These are phyloP conservation scores for Lagopus leucura DNA, from an alignment of 2,113 vertebrate species.

Conservation along the genomic window DNA sequence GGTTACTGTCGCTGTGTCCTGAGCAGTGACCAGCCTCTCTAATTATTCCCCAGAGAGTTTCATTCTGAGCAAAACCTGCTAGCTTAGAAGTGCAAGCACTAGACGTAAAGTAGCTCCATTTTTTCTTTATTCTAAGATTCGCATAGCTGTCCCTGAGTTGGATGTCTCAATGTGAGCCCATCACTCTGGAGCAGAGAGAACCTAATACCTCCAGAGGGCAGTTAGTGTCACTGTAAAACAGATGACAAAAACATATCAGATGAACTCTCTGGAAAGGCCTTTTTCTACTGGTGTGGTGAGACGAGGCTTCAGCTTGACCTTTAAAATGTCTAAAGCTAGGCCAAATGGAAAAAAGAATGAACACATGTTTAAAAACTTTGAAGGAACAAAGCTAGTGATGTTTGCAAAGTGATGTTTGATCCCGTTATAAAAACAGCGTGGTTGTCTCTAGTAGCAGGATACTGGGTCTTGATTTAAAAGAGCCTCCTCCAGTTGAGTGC, in stretches of 20 bases:
- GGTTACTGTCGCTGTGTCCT: neutral
- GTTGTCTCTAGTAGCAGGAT: neutral
- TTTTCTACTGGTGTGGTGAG: neutral
- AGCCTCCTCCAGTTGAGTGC: neutral
- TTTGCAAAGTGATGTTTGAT: neutral
- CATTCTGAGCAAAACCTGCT: neutral
- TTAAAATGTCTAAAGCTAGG: neutral
- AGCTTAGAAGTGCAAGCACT: neutral
- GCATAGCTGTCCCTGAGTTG: neutral
- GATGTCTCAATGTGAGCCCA: neutral
- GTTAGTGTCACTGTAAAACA: neutral
- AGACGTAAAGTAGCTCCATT: neutral
- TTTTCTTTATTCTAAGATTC: neutral
- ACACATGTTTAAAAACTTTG: neutral
- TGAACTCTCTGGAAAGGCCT: neutral
- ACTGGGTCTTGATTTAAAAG: neutral
- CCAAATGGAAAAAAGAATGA: neutral
- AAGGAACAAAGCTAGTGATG: neutral
- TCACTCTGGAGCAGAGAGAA: neutral
- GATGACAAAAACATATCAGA: neutral
- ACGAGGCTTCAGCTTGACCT: neutral
- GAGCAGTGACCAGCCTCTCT: neutral
- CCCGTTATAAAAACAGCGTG: neutral
- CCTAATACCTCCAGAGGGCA: neutral
- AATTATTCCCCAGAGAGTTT: neutral